Conservation (phyloP, 2,888 invertebrate species). For the Mimachlamys varia region DNA sequence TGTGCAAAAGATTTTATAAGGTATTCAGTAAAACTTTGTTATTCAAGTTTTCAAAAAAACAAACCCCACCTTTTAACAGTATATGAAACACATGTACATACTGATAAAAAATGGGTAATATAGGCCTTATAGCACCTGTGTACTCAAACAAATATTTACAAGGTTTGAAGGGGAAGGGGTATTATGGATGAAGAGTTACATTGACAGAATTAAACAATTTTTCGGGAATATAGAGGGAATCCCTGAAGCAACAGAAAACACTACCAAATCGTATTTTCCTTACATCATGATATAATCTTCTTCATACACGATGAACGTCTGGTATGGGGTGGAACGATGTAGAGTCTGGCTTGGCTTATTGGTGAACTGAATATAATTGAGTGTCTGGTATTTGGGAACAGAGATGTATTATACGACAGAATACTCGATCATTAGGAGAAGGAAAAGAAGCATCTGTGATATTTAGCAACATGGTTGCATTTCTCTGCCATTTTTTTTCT, state of each 20-base stretch:
- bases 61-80: not conserved
- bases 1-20: not conserved
- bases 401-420: not conserved
- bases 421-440: not conserved
- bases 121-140: not conserved
- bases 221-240: too few species aligned
- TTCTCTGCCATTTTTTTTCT: conserved; percentile 1
- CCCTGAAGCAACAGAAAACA: too few species aligned
- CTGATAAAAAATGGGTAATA: not conserved
- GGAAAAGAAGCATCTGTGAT: conserved; percentile 12
- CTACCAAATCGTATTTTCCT: not conserved
- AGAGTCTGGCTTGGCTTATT: not conserved
- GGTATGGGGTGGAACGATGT: not conserved
- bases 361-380: not conserved
- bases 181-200: too few species aligned
- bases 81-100: not conserved
- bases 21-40: not conserved
- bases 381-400: not conserved
- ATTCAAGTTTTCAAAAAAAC: too few species aligned
- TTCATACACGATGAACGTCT: not conserved
- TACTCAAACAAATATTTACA: not conserved
- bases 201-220: too few species aligned
- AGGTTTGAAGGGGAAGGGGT: too few species aligned
- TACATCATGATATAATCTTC: too few species aligned
- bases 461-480: conserved; percentile 19